These are phyloP conservation scores for Forpus xanthops DNA, from an alignment of 2,797 vertebrate genomes.

Conservation along the genomic window DNA sequence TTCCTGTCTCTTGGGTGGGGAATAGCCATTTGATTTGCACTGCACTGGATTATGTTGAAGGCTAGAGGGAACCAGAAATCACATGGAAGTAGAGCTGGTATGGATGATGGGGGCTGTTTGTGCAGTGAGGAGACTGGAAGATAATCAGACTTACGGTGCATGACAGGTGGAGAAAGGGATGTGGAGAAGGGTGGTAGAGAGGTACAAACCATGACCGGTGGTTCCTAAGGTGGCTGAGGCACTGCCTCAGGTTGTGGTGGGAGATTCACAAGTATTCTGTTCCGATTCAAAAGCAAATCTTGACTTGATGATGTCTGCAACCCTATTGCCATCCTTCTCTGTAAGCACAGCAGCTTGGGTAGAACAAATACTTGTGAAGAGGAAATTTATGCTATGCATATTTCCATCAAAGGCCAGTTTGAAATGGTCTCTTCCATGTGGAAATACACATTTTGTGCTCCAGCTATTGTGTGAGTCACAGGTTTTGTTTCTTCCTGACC, in stretches of 20 bases:
- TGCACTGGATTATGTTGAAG: not conserved
- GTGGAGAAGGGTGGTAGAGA: not conserved
- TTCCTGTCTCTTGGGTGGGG: not conserved
- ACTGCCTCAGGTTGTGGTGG: accelerated
- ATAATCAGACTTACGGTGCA: not conserved
- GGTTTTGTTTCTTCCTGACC: not conserved
- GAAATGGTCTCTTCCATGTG: not conserved
- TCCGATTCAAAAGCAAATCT: not conserved
- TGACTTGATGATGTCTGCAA: not conserved
- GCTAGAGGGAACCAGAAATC: not conserved
- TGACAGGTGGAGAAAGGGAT: not conserved
- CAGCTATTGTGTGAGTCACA: not conserved
- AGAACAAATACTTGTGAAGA: not conserved
- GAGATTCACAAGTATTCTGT: not conserved
- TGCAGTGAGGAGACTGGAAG: not conserved
- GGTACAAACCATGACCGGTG: not conserved
- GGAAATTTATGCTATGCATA: not conserved
- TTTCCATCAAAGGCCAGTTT: not conserved
- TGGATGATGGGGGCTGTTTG: not conserved
- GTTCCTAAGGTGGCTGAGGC: not conserved
- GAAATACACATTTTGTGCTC: not conserved
- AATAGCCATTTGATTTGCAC: not conserved
- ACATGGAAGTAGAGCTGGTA: not conserved
- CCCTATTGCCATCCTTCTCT: not conserved
- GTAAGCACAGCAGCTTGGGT: not conserved